A percentile compares a stretch with the other conserved stretches of the same genome.
Evolutionary conservation across 2,113 vertebrate species (phyloP).

Genomic region (Ptilorrhoa leucosticta): DNA sequence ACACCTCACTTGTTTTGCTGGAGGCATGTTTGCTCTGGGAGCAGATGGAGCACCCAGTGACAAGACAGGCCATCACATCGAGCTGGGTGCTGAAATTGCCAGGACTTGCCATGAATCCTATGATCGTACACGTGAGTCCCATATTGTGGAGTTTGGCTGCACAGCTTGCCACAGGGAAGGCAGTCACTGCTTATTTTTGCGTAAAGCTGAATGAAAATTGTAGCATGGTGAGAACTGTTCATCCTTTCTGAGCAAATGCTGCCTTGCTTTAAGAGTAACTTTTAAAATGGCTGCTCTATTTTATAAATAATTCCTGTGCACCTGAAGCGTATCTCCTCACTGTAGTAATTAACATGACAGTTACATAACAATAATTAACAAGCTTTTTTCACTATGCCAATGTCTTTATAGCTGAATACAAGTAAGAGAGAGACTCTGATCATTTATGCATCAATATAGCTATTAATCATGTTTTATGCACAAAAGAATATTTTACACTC

Average conservation of each 20-base stretch:
- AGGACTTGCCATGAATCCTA: conserved; percentile 97
- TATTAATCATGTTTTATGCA: not conserved
- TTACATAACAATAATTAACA: not conserved
- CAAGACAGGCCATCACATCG: conserved; percentile 89
- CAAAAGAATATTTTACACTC: not conserved
- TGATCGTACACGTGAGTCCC: conserved; percentile 84
- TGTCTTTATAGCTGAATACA: not conserved
- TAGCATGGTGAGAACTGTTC: not conserved
- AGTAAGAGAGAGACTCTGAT: not conserved
- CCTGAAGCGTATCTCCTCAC: not conserved
- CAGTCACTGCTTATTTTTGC: not conserved
- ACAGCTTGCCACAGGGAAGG: not conserved
- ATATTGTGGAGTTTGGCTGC: not conserved
- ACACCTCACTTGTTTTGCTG: conserved; percentile 95
- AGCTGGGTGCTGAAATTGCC: conserved; percentile 92
- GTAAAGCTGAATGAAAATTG: not conserved
- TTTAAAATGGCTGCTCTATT: not conserved
- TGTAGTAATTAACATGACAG: not conserved
- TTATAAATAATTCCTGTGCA: not conserved
- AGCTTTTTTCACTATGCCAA: not conserved
- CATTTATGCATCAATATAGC: not conserved
- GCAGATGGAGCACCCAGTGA: conserved; percentile 86
- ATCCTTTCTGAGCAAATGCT: not conserved
- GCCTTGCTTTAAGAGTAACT: not conserved
- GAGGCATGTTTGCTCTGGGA: conserved; percentile 96